Conservation (phyloP, 2,797 vertebrate genomes). For the Amphiprion clarkii region DNA sequence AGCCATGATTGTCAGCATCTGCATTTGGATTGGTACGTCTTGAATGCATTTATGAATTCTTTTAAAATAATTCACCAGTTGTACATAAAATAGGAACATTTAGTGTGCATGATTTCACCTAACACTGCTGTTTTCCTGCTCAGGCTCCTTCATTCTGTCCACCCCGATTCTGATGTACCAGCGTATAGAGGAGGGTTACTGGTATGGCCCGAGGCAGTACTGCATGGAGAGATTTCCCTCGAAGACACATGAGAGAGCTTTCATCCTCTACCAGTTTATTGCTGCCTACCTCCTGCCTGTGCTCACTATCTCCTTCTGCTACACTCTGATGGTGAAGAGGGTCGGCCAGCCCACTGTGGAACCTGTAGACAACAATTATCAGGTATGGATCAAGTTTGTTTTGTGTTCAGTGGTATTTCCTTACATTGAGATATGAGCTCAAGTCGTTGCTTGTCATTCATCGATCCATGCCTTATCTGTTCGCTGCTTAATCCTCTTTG, state of each 20-base stretch:
- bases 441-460: not conserved
- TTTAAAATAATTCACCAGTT: not conserved
- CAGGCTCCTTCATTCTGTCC: conserved; percentile 88
- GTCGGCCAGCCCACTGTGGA: conserved; percentile 87
- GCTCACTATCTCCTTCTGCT: conserved; percentile 89
- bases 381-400: conserved; percentile 72
- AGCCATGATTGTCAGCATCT: conserved; percentile 87
- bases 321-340: conserved; percentile 88
- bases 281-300: conserved; percentile 88
- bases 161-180: conserved; percentile 88
- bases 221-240: conserved; percentile 89
- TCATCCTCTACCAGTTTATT: conserved; percentile 90
- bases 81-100: not conserved
- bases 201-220: conserved; percentile 89
- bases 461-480: too few species aligned
- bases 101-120: not conserved
- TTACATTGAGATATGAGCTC: not conserved
- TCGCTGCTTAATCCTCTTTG: too few species aligned
- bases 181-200: conserved; percentile 88
- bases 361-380: conserved; percentile 88
- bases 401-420: not conserved
- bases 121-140: conserved; percentile 10
- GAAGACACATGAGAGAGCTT: conserved; percentile 86
- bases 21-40: conserved; percentile 87
- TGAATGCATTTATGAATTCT: not conserved